Evolutionary conservation across 2,797 vertebrate species (phyloP).

Genomic region (Eulemur mongoz): DNA sequence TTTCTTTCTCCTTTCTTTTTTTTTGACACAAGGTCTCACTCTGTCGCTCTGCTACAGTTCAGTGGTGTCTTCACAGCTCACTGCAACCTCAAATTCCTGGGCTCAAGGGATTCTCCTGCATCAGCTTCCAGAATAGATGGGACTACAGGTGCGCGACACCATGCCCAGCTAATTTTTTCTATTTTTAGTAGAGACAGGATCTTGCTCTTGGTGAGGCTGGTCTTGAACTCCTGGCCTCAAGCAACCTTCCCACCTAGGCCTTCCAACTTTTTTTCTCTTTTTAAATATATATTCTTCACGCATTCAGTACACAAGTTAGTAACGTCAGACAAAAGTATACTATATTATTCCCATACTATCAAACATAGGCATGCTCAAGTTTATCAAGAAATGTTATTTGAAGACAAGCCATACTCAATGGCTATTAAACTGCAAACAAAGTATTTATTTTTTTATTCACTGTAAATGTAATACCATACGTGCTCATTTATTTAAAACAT

Average conservation of each 20-base stretch:
- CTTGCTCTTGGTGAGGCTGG: no score
- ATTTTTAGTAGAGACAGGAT: no score
- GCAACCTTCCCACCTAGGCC: no score
- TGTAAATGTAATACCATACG: background rate
- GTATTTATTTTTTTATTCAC: background rate
- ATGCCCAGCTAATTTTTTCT: no score
- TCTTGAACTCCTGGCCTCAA: no score
- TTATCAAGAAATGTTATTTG: background rate
- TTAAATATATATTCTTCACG: background rate
- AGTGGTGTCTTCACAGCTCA: no score
- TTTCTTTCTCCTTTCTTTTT: background rate
- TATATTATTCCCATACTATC: background rate
- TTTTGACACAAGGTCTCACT: no score
- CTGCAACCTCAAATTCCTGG: no score
- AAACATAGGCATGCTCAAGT: background rate
- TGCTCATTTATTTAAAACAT: background rate
- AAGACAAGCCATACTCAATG: background rate
- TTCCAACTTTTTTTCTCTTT: background rate
- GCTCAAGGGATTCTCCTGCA: no score
- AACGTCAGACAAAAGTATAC: background rate
- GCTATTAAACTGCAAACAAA: background rate
- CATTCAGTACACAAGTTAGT: background rate
- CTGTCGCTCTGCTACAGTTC: no score
- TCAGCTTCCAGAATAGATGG: no score
- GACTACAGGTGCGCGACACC: no score